Base-by-base conservation (phyloP, 2,797 vertebrate genomes). In the Denticeps clupeoides region DNA sequence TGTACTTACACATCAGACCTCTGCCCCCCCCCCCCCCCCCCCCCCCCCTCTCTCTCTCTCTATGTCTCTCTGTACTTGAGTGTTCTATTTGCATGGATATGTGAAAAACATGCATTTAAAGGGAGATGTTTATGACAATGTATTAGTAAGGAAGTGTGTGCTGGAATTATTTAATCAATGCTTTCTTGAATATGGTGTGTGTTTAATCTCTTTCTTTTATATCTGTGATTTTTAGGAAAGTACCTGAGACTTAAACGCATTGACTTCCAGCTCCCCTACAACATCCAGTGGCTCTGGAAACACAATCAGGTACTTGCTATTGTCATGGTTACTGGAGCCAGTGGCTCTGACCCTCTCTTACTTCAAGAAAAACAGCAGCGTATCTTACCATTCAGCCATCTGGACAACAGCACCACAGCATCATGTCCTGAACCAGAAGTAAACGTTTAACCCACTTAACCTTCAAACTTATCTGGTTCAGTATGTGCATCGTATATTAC, bases 241-340 rank as follows among this genome's bases (percentile, higher is more conserved):
- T 99, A 99, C 77, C 82, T 98, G 60, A 87, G 95, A 73, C 86
- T 98, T 59, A 97, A 94, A 70, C 72, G 90, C 54, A 93, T 92
- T 45, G 82, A 98, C 75, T 99, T 99, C 79, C 91, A 98, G 81
- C 77, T 99, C 70, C 93, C 95, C 11, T 97, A 95, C 37, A 93
- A 99, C 62, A 89, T 98, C 65, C 87, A 97, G 71, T 94, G 90
- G 89, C 89, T 91, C 67, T 98, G 89, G 89, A 90, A 89, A 72
- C 86, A 94, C 63, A 87, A 94, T 66, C 89, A 97, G 95, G 95
- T 99, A 88, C 16, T 59, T 59, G 49, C 54, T 9, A 21, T 29
- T 6, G 40, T 22, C 21, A 41, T 28, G 27, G 24, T 8, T 19
- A 28, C 16, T 19, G 25, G 22, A 19, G 41, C 28, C 19, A 24